Evolutionary conservation across 2,888 invertebrate species (phyloP).

Genomic region (Trichopria drosophilae): DNA sequence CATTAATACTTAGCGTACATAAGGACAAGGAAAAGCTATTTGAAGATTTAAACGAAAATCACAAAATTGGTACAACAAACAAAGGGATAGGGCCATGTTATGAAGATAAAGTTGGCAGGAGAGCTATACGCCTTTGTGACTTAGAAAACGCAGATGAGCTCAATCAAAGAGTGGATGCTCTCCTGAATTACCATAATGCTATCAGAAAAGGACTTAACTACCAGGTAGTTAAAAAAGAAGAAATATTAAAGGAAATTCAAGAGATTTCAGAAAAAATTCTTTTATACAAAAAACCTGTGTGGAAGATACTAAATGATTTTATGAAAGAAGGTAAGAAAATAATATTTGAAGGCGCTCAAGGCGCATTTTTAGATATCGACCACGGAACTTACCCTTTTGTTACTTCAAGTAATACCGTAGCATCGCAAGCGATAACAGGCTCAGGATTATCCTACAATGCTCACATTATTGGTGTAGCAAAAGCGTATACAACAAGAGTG

Average conservation of each 20-base stretch:
- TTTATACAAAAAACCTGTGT: conserved; percentile 18
- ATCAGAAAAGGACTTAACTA: conserved; percentile 22
- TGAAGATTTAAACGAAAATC: conserved; percentile 17
- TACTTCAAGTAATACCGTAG: conserved; percentile 19
- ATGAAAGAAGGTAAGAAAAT: conserved; percentile 23
- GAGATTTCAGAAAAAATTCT: conserved; percentile 19
- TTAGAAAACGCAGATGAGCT: conserved; percentile 22
- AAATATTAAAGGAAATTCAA: conserved; percentile 21
- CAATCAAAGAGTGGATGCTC: conserved; percentile 19
- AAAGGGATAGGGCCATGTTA: conserved; percentile 17
- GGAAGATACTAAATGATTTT: conserved; percentile 20
- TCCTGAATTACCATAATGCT: conserved; percentile 21
- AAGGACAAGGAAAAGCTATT: conserved; percentile 17
- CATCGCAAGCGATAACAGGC: conserved; percentile 18
- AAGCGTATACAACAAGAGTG: conserved; percentile 24
- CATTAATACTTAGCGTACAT: conserved; percentile 20
- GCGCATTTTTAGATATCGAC: conserved; percentile 20
- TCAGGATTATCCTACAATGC: conserved; percentile 21
- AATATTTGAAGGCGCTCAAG: conserved; percentile 18
- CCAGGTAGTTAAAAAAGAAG: conserved; percentile 19
- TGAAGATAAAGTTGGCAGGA: conserved; percentile 20
- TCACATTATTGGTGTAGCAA: conserved; percentile 21
- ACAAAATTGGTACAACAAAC: conserved; percentile 19
- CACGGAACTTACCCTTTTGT: conserved; percentile 26
- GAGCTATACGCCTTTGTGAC: conserved; percentile 22